These are phyloP conservation scores for Parasteatoda tepidariorum DNA, from an alignment of 1,140 invertebrate species.

Conservation along the genomic window DNA sequence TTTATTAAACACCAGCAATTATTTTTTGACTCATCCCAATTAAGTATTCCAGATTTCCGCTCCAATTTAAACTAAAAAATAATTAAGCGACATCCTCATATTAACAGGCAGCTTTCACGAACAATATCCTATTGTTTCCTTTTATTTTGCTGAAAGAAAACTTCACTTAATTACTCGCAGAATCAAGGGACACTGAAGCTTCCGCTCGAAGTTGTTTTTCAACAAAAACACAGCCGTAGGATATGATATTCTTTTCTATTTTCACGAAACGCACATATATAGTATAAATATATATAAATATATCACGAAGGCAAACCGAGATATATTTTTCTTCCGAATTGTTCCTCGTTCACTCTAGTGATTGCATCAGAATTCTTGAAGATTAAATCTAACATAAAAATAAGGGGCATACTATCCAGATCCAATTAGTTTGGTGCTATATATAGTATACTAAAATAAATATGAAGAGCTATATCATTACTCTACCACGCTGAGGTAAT, in stretches of 20 bases:
- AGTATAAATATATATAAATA: too few relatives aligned
- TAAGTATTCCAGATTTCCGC: too few relatives aligned
- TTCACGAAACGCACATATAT: too few relatives aligned
- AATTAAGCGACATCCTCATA: not conserved
- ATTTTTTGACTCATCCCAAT: too few relatives aligned
- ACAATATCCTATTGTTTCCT: not conserved
- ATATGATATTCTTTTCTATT: not conserved
- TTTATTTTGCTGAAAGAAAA: not conserved
- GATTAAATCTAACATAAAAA: not conserved
- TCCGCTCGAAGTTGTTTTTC: not conserved
- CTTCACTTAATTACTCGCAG: not conserved
- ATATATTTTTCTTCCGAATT: not conserved
- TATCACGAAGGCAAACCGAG: not conserved
- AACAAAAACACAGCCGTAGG: not conserved
- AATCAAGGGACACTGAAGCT: not conserved
- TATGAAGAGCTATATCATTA: not conserved
- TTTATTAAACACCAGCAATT: too few relatives aligned
- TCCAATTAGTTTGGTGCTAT: not conserved
- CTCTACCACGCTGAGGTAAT: not conserved
- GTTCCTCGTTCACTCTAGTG: not conserved
- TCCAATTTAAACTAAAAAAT: not conserved
- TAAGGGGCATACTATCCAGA: not conserved
- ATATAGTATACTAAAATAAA: not conserved
- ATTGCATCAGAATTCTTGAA: not conserved
- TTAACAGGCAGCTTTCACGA: not conserved